A percentile compares a stretch with the other conserved stretches of the same genome.
phyloP scores from a whole-genome alignment of 2,797 vertebrate species.

The Sciurus carolinensis region DNA sequence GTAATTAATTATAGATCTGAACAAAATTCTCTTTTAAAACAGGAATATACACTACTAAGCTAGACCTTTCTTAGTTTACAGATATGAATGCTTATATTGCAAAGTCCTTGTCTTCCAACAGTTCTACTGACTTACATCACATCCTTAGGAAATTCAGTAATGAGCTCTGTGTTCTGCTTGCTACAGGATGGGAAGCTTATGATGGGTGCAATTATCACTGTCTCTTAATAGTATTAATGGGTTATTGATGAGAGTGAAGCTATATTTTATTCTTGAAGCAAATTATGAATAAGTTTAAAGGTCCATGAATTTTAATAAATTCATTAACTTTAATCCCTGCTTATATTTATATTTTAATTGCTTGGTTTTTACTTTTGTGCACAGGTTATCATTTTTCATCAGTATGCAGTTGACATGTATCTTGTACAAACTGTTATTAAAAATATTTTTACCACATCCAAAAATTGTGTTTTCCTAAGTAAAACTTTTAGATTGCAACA shows the following conservation, averaged over 20 bases:
- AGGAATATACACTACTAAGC: background rate
- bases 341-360: constrained; percentile 26
- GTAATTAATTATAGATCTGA: background rate
- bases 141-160: background rate
- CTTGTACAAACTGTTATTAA: constrained; percentile 3
- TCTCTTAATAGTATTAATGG: constrained; percentile 35
- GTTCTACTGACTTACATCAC: background rate
- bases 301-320: background rate
- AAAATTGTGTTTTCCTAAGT: constrained; percentile 44
- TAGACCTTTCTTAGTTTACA: constrained; percentile 18
- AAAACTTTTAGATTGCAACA: constrained; percentile 40
- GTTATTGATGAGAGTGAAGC: background rate
- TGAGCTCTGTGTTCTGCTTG: constrained; percentile 35
- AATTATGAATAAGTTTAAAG: constrained; percentile 50
- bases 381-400: constrained; percentile 18
- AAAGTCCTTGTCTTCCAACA: constrained; percentile 33
- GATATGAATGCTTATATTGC: background rate
- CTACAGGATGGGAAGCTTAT: background rate
- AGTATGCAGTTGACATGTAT: background rate
- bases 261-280: constrained; percentile 38
- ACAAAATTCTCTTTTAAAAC: constrained; percentile 15
- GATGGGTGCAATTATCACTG: background rate
- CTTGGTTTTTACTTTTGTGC: constrained; percentile 17
- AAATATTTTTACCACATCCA: constrained; percentile 28
- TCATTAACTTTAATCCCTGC: constrained; percentile 19